Conservation (phyloP, 2,113 vertebrate species). For the Columbina picui region DNA sequence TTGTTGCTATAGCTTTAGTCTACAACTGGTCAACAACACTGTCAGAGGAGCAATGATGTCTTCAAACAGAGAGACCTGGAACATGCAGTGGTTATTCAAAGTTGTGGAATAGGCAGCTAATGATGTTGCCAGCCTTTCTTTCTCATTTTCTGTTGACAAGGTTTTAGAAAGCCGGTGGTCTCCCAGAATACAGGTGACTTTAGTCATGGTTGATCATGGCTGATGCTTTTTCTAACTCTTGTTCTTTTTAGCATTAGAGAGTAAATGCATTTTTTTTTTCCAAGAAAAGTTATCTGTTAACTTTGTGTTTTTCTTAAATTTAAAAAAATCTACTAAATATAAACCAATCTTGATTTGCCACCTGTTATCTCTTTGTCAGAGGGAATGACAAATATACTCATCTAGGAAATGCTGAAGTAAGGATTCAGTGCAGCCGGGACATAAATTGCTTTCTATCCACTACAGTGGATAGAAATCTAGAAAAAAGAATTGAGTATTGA, state of each 20-base stretch:
- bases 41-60: neutral
- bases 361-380: conserved; percentile 6
- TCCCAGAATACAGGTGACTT: neutral
- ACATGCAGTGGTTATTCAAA: neutral
- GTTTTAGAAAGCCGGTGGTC: neutral
- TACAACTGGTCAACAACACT: neutral
- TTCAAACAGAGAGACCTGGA: neutral
- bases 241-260: neutral
- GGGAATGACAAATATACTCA: conserved; percentile 59
- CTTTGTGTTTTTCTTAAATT: neutral
- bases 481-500: conserved; percentile 74
- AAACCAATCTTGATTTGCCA: conserved; percentile 20
- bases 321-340: neutral
- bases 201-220: neutral
- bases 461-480: conserved; percentile 62
- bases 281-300: neutral
- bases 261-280: neutral
- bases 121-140: neutral
- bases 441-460: conserved; percentile 63
- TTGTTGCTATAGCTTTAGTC: neutral
- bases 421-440: neutral
- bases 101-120: neutral
- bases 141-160: neutral
- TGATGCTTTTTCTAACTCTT: neutral
- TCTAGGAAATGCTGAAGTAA: conserved; percentile 66